Percentiles rank a stretch among this genome's conserved stretches.
phyloP scores from a whole-genome alignment of 2,797 vertebrate species.

The Macropus fuliginosus region DNA sequence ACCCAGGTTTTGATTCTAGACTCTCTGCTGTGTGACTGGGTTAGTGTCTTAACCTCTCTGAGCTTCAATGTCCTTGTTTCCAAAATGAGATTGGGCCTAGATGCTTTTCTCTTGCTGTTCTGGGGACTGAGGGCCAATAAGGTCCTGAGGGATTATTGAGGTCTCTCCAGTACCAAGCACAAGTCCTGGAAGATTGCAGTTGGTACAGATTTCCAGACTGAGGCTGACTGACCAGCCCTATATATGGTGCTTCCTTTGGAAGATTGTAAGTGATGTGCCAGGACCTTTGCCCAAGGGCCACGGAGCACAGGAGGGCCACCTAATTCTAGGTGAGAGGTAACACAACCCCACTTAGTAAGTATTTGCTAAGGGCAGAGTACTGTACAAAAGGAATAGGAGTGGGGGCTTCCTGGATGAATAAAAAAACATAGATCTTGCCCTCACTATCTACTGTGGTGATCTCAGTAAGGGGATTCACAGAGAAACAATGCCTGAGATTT shows the following conservation, averaged over 20 bases:
- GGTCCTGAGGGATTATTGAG: not conserved
- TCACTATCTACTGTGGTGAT: not conserved
- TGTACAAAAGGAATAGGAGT: not conserved
- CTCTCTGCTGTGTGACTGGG: not conserved
- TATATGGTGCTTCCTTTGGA: not conserved
- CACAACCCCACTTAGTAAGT: not conserved
- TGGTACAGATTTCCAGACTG: not conserved
- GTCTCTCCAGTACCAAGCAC: not conserved
- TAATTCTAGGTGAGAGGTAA: not conserved
- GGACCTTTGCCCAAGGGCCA: not conserved
- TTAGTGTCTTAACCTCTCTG: not conserved
- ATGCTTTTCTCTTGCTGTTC: not conserved
- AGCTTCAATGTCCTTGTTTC: slow-evolving; percentile 26
- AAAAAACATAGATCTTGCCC: not conserved
- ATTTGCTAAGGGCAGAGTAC: not conserved
- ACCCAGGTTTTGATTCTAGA: not conserved
- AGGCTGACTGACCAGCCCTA: not conserved
- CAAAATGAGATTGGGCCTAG: slow-evolving; percentile 17
- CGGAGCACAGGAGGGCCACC: not conserved
- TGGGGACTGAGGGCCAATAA: not conserved
- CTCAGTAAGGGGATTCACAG: not conserved
- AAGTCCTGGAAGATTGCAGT: not conserved
- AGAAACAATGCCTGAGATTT: not conserved
- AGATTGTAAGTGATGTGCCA: not conserved
- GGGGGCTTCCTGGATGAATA: not conserved